Evolutionary conservation across 2,797 vertebrate species (phyloP), one percentile per base, ranked within the genome.

Genomic region (Tauraco hartlaubi): DNA sequence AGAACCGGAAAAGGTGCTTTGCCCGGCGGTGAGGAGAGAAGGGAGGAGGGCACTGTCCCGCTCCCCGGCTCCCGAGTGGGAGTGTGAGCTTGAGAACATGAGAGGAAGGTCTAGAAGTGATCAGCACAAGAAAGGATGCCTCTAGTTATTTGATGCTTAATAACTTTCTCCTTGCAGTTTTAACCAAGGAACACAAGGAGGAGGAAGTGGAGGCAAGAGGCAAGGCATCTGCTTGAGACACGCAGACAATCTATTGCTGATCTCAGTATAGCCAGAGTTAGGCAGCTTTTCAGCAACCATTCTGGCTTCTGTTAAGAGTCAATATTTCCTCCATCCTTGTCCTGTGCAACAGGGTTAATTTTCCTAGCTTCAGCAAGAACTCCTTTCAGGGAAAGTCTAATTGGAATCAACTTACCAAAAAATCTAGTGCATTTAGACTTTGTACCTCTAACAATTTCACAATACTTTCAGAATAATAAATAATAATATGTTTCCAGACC

Each of bases 401-500:
- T 43, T 85, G 31, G 9, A 85, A 94, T 56, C 46, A 88, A 31
- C 58, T 92, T 73, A 61, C 31, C 9, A 84, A 86, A 80, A 80
- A 73, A 72, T 56, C 26, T 68, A 49, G 83, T 90, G 8, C 81
- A 59, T 88, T 94, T 92, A 91, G 29, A 67, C 16, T 83, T 79
- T 84, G 12, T 54, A 90, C 9, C 66, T 63, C n/a, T 74, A 95
- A 74, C 46, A 87, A 11, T 90, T 91, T 84, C 41, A 94, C 85
- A 83, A 68, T 78, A 87, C 93, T 90, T 91, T 84, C 41, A 94
- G 86, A 83, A 68, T 78, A 87, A 94, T 86, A 96, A 98, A 98
- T 98, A 98, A 98, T 97, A 88, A 93, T 97, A 96, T 93, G 89
- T 98, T 98, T 98, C 86, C 93, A 98, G 97, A 96, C 97, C 96